Percentiles rank a stretch among this genome's conserved stretches.
Evolutionary conservation across 2,888 invertebrate species (phyloP).

Genomic region (Melanchra persicariae): DNA sequence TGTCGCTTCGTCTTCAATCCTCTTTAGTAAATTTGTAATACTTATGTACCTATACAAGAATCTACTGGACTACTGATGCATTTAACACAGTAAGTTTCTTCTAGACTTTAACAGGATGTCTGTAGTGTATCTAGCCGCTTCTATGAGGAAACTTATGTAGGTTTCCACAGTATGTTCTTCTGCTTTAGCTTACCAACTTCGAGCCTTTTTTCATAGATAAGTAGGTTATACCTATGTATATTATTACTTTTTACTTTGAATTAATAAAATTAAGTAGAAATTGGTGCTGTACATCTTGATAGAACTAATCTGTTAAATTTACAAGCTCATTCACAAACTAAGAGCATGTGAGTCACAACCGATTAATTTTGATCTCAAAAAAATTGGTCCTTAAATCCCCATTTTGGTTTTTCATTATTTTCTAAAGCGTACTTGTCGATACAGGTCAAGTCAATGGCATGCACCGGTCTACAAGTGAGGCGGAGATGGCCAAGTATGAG

Average conservation of each 20-base stretch:
- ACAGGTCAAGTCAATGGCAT: slow-evolving; percentile 89
- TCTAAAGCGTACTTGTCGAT: neutral
- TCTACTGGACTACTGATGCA: too few species aligned
- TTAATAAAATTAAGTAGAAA: neutral
- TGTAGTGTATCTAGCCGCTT: neutral
- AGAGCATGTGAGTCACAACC: neutral
- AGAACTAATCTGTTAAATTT: neutral
- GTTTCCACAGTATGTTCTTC: too few species aligned
- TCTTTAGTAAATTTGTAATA: too few species aligned
- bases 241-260: too few species aligned
- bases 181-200: too few species aligned
- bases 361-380: neutral
- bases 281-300: neutral
- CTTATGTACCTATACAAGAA: too few species aligned
- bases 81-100: too few species aligned
- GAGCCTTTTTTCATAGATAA: too few species aligned
- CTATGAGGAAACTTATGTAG: neutral
- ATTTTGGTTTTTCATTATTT: neutral
- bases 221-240: too few species aligned
- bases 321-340: slow-evolving; percentile 13
- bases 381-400: slow-evolving; percentile 31
- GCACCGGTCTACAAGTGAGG: slow-evolving; percentile 94
- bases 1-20: slow-evolving; percentile 8
- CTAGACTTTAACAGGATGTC: too few species aligned
- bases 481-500: slow-evolving; percentile 94